phyloP scores from a whole-genome alignment of 2,797 vertebrate genomes.

The Chrosomus eos region DNA sequence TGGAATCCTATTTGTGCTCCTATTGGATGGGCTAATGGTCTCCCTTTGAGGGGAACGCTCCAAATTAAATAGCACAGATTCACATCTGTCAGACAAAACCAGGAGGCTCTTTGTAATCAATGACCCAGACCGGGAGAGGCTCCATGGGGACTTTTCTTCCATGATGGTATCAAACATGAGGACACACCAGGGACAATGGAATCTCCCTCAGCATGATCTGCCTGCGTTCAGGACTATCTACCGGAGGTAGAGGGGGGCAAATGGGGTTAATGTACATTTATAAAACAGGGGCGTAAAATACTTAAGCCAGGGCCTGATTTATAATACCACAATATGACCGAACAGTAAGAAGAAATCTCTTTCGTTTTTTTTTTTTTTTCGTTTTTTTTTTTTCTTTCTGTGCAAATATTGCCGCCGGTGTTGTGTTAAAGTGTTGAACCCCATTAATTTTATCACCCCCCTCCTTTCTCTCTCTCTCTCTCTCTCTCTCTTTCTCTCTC shows the following conservation, averaged over 20 bases:
- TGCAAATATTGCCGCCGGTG: slow-evolving; percentile 98
- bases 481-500: slow-evolving; percentile 75
- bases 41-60: slow-evolving; percentile 84
- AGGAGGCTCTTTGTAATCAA: slow-evolving; percentile 88
- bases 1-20: slow-evolving; percentile 85
- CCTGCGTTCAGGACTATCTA: slow-evolving; percentile 59
- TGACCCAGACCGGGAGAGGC: slow-evolving; percentile 83
- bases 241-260: slow-evolving; percentile 66
- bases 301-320: slow-evolving; percentile 86
- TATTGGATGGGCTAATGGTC: slow-evolving; percentile 84
- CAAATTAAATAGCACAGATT: slow-evolving; percentile 87
- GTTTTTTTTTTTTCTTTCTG: slow-evolving; percentile 80
- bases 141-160: slow-evolving; percentile 70
- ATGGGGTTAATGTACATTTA: slow-evolving; percentile 81
- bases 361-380: slow-evolving; percentile 1
- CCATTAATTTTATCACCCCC: slow-evolving; percentile 99
- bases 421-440: slow-evolving; percentile 97
- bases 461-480: slow-evolving; percentile 44
- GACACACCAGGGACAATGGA: slow-evolving; percentile 79
- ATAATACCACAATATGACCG: slow-evolving; percentile 89
- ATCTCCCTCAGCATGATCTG: slow-evolving; percentile 80
- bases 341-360: slow-evolving; percentile 84
- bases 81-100: slow-evolving; percentile 88
- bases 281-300: slow-evolving; percentile 81
- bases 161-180: slow-evolving; percentile 77